Percentiles rank a stretch among this genome's conserved stretches.
Evolutionary conservation across 1,140 invertebrate genomes (phyloP).

Genomic region (Oryzaephilus surinamensis): DNA sequence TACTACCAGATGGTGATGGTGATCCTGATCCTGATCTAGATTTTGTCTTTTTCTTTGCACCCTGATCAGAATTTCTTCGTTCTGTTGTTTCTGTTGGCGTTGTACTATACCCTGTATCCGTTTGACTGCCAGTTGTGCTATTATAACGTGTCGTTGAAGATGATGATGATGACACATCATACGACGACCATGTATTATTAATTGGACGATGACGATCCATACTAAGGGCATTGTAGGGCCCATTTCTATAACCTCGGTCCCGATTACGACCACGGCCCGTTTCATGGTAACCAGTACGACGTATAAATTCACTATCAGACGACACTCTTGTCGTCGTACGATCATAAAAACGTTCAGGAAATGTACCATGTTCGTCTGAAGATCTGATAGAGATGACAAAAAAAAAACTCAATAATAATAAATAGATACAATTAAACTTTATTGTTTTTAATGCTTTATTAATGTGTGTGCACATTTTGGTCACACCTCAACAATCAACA

Average conservation of each 20-base stretch:
- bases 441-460: too few relatives aligned
- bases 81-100: conserved; percentile 21
- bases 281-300: conserved; percentile 33
- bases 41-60: conserved; percentile 38
- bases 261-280: conserved; percentile 29
- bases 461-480: too few relatives aligned
- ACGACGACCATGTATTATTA: conserved; percentile 14
- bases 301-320: conserved; percentile 24
- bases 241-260: conserved; percentile 39
- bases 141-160: conserved; percentile 14
- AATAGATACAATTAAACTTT: too few relatives aligned
- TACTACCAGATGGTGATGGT: conserved; percentile 37
- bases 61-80: conserved; percentile 26
- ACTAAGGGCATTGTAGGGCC: conserved; percentile 36
- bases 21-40: conserved; percentile 39
- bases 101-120: conserved; percentile 33
- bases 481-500: too few relatives aligned
- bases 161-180: conserved; percentile 10
- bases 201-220: conserved; percentile 32
- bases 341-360: conserved; percentile 38
- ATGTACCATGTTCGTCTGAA: conserved; percentile 37
- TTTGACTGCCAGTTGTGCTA: conserved; percentile 25
- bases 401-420: too few relatives aligned
- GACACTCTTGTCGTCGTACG: conserved; percentile 31
- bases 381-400: conserved; percentile 33